phyloP scores from a whole-genome alignment of 1,140 invertebrate species.

The Drosophila arawakana region DNA sequence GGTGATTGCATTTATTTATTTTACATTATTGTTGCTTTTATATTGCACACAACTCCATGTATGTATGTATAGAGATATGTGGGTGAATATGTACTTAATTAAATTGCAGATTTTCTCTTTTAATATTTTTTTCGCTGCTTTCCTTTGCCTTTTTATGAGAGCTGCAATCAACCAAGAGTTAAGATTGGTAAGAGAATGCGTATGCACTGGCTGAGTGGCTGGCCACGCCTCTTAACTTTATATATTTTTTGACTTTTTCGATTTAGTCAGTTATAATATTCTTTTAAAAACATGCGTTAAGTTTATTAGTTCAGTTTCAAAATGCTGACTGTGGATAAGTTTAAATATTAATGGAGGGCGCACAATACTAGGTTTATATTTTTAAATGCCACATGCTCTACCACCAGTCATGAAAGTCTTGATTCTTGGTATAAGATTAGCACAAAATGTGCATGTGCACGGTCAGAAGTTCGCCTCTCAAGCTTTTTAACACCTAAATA shows the following conservation, averaged over 20 bases:
- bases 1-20: conserved; percentile 22
- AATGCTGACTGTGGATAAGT: too few species aligned
- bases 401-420: too few species aligned
- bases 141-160: conserved; percentile 29
- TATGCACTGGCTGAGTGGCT: conserved; percentile 10
- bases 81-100: conserved; percentile 27
- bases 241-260: neutral
- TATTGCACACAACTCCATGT: neutral
- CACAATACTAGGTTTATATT: too few species aligned
- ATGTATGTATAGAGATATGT: too few species aligned
- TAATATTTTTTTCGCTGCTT: conserved; percentile 23
- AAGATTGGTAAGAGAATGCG: conserved; percentile 15
- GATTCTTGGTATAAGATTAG: too few species aligned
- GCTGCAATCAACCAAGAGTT: conserved; percentile 30
- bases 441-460: too few species aligned
- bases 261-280: neutral
- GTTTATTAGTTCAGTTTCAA: too few species aligned
- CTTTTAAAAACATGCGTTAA: too few species aligned
- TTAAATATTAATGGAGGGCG: too few species aligned
- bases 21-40: conserved; percentile 50
- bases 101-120: conserved; percentile 34
- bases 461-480: too few species aligned
- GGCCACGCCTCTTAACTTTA: neutral
- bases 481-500: too few species aligned
- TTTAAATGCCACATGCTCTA: too few species aligned